Evolutionary conservation across 1,140 invertebrate genomes (phyloP), one percentile per base, ranked within the genome.

Genomic region (Bombus confusus): DNA sequence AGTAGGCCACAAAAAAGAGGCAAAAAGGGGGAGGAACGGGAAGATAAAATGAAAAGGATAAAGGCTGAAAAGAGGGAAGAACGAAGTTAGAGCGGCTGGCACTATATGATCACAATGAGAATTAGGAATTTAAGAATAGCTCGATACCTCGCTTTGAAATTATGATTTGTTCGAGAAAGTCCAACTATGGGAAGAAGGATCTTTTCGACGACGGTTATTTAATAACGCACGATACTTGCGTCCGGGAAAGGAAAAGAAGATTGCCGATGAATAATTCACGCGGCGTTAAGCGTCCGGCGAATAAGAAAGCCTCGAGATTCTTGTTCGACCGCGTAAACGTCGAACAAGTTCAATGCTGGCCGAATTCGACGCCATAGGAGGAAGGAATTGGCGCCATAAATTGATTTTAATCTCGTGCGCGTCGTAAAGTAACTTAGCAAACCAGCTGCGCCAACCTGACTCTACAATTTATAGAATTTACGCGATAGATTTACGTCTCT

Each of bases 341-440:
- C 64, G 64, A 41, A 47, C 43, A 39, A 52, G 39, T 39, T 80
- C 52, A 34, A 73, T 73, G 31, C 47, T 28, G 71, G 62, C 57
- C 75, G 73, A 86, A 88, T 79, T 88, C 83, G 10, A 47, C 12
- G 85, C 62, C 47, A 28, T 28, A 62, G 64, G 18, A 6, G 78
- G 52, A 68, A 90, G 75, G 85, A 88, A 89, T 86, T 83, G 80
- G 64, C 84, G 86, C 87, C 91, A 88, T 92, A 92, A 93, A 93
- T 93, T 88, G 89, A 92, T 86, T 93, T 91, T 90, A 85, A 90
- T 89, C 88, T 87, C 85, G 84, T 86, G 77, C 87, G 88, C 83
- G 91, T 93, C 92, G 91, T 92, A 91, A 86, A 88, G 86, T 88
- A 88, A 91, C 87, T 80, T 73, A 74, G 34, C 84, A 83, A 90